Evolutionary conservation across 2,113 vertebrate species (phyloP).

Genomic region (Otus sunia): DNA sequence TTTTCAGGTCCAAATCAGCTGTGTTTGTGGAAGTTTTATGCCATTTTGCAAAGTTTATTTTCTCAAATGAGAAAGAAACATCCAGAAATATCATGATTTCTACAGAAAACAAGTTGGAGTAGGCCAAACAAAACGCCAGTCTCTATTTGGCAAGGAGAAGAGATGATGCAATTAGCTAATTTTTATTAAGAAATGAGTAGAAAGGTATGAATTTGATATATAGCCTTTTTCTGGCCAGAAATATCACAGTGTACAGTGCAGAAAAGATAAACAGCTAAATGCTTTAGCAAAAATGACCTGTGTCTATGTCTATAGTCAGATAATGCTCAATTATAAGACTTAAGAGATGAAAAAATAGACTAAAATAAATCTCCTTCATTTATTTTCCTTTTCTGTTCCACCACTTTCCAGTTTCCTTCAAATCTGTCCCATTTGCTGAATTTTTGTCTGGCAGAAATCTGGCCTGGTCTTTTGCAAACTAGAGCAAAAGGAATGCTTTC

Average conservation of each 20-base stretch:
- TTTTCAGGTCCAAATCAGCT: neutral
- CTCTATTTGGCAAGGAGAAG: neutral
- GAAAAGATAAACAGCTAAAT: neutral
- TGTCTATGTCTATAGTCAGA: neutral
- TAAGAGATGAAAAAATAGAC: neutral
- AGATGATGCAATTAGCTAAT: constrained; percentile 4
- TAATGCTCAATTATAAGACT: neutral
- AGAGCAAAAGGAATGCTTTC: neutral
- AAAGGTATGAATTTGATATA: constrained; percentile 16
- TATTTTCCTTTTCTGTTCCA: neutral
- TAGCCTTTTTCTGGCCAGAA: neutral
- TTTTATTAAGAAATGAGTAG: neutral
- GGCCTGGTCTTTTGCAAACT: neutral
- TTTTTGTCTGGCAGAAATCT: constrained; percentile 9
- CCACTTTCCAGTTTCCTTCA: neutral
- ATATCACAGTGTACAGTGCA: neutral
- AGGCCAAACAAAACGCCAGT: neutral
- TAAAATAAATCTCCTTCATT: neutral
- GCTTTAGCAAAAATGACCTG: neutral
- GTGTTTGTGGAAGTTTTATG: neutral
- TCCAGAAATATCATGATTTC: constrained; percentile 13
- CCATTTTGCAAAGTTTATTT: neutral
- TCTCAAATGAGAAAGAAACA: constrained; percentile 34
- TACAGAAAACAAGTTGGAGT: neutral
- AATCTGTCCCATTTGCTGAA: neutral